Percentiles rank a stretch among this genome's conserved stretches.
Conservation (phyloP, 2,888 invertebrate species). For the Diploptera punctata region DNA sequence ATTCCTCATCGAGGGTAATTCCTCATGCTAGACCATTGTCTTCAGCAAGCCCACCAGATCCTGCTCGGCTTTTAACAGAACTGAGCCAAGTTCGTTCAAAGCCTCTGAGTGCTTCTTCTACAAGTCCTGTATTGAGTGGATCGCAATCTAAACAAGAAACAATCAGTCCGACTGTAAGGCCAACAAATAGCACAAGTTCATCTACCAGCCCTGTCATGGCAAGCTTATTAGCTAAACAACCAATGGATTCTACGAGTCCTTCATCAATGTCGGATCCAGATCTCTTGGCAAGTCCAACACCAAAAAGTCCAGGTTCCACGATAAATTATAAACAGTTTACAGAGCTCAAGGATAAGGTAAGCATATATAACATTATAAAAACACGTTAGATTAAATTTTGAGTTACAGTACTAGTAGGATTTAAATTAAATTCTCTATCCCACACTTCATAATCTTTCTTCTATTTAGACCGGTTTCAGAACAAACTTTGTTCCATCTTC, state of each 20-base stretch:
- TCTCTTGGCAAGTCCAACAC: conserved; percentile 10
- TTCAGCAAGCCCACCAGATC: conserved; percentile 20
- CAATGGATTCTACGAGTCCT: conserved; percentile 30
- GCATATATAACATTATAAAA: conserved; percentile 42
- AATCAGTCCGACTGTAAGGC: neutral
- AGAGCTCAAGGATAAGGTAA: conserved; percentile 57
- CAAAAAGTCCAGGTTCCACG: conserved; percentile 14
- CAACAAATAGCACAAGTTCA: neutral
- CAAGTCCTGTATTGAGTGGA: conserved; percentile 11
- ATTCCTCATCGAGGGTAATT: neutral
- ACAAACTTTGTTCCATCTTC: too few species aligned
- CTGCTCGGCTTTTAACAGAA: conserved; percentile 13
- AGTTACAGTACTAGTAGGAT: too few species aligned
- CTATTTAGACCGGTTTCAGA: too few species aligned
- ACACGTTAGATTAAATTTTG: too few species aligned
- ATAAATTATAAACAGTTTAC: conserved; percentile 50
- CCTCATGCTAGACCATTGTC: conserved; percentile 21
- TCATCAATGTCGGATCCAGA: conserved; percentile 31
- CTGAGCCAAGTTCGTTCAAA: neutral
- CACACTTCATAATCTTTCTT: too few species aligned
- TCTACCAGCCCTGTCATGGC: conserved; percentile 24
- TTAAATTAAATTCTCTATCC: too few species aligned
- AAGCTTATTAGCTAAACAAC: neutral
- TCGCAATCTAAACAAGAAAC: neutral
- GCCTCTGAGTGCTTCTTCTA: neutral